Conservation (phyloP, 2,797 vertebrate genomes). For the Gadopsis marmoratus region DNA sequence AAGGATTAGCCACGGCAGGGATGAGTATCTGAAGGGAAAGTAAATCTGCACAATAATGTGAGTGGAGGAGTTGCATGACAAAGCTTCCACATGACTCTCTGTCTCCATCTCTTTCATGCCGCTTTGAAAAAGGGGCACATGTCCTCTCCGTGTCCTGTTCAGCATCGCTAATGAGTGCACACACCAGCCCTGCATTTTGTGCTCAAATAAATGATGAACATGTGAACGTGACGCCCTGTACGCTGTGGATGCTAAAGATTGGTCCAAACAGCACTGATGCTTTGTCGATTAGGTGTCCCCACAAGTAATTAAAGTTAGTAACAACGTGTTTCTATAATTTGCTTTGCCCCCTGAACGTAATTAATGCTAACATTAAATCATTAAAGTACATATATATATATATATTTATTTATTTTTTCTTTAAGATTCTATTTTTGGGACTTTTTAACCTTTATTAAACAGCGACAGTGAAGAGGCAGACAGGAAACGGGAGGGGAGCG, state of each 20-base stretch:
- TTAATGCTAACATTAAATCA: background rate
- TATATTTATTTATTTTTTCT: too few relatives aligned
- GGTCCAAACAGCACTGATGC: background rate
- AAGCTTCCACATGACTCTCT: conserved; percentile 52
- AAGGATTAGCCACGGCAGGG: conserved; percentile 62
- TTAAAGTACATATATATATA: background rate
- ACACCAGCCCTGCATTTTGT: background rate
- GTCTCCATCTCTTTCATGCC: conserved; percentile 56
- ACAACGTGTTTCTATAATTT: background rate
- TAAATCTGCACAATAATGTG: conserved; percentile 86
- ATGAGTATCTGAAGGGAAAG: conserved; percentile 63
- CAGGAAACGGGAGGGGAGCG: too few relatives aligned
- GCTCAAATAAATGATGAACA: background rate
- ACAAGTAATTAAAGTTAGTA: conserved; percentile 20
- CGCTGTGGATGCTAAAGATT: background rate
- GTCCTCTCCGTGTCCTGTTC: conserved; percentile 20
- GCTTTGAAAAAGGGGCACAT: conserved; percentile 50
- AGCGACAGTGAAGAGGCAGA: too few relatives aligned
- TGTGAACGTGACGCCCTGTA: background rate
- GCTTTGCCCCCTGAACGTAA: rapidly evolving
- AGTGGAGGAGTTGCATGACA: conserved; percentile 62
- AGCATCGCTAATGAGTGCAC: conserved; percentile 39
- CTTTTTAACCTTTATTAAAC: too few relatives aligned
- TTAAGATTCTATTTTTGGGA: background rate
- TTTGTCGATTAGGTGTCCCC: background rate